Base-by-base conservation (phyloP, 2,113 vertebrate genomes). In the Centrocercus urophasianus region DNA sequence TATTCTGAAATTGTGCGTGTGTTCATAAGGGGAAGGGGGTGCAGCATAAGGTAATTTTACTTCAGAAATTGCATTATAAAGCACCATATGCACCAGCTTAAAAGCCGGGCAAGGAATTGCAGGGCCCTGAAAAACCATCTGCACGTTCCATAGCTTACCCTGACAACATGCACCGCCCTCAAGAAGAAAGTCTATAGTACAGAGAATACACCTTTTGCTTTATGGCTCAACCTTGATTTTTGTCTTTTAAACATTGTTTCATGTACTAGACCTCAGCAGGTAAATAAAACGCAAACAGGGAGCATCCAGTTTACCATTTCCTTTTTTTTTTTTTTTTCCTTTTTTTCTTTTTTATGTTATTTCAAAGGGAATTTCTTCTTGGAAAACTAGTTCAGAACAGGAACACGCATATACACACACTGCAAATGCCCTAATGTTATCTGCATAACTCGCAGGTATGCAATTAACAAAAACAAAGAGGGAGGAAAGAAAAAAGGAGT, bases 181-280 rank as follows among this genome's bases (percentile, higher is more conserved):
- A 36, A 66, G 60, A 83, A 88, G 86, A 71, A 93, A 95, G 76
- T 82, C 81, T 94, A 79, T 90, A 96, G 89, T 77, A 96, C 87
- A 89, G 85, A 85, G 89, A 94, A 90, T 43, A 96, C 57, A 95
- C 89, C 88, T 95, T 91, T 81, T 47, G 36, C 86, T 95, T 97
- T 96, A 96, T 97, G 97, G 97, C 96, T 97, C 97, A 97, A 96
- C 91, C 93, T 97, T 91, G 88, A 87, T 74, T 93, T 95, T 96
- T 86, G 82, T 91, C 91, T 86, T 95, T 88, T 87, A 96, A 95
- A 97, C 74, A 74, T 91, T 96, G 85, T 92, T 93, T 91, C 65
- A 72, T 45, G 91, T 92, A 93, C 76, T 93, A 95, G 88, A 96
- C 87, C 93, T 97, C 94, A 94, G 75, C 93, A 95, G 88, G 91